Evolutionary conservation across 1,140 invertebrate species (phyloP).

Genomic region (Hyphantria cunea): DNA sequence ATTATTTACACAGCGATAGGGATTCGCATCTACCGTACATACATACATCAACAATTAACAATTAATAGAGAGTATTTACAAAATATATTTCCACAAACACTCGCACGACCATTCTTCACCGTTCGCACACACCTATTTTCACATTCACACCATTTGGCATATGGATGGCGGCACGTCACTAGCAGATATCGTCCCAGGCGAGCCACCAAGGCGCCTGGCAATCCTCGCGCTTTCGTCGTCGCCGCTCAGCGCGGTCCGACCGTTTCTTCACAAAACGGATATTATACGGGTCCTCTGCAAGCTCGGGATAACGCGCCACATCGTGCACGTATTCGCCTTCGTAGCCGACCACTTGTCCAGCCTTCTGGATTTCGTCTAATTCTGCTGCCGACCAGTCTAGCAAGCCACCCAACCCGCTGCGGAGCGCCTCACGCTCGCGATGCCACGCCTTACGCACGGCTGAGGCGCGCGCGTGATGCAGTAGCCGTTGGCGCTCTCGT

Average conservation of each 20-base stretch:
- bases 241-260: constrained; percentile 83
- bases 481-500: constrained; percentile 92
- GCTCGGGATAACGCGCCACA: constrained; percentile 92
- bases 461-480: constrained; percentile 93
- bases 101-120: constrained; percentile 62
- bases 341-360: constrained; percentile 91
- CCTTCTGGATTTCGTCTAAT: constrained; percentile 93
- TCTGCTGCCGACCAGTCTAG: constrained; percentile 90
- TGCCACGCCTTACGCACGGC: constrained; percentile 96
- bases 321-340: constrained; percentile 96
- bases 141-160: constrained; percentile 78
- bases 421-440: constrained; percentile 91
- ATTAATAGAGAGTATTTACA: constrained; percentile 81
- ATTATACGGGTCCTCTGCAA: constrained; percentile 97
- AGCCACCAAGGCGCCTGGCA: constrained; percentile 73
- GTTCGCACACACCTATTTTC: constrained; percentile 56
- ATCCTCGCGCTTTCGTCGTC: constrained; percentile 83
- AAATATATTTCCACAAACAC: constrained; percentile 72
- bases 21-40: constrained; percentile 79
- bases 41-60: constrained; percentile 82
- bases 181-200: constrained; percentile 67
- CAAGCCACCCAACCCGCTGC: constrained; percentile 87
- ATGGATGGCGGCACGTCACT: constrained; percentile 74
- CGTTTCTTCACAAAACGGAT: constrained; percentile 93
- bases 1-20: constrained; percentile 81